Percentiles rank a stretch among this genome's conserved stretches.
Evolutionary conservation across 2,797 vertebrate species (phyloP).

Genomic region (Siniperca obscura): DNA sequence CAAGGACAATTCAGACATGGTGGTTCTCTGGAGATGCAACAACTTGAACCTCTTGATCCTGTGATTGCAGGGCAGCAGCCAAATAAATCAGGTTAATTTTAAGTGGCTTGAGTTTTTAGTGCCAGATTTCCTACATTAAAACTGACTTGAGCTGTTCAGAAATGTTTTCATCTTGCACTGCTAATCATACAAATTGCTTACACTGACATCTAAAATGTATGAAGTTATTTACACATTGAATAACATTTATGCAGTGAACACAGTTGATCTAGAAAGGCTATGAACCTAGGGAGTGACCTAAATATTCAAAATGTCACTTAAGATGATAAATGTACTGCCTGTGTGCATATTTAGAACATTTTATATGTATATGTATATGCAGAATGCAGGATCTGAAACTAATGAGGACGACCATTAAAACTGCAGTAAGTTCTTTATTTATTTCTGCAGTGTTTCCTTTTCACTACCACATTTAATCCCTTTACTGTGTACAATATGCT

Average conservation of each 20-base stretch:
- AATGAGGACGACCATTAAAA: constrained; percentile 13
- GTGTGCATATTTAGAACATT: neutral
- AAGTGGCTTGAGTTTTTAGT: neutral
- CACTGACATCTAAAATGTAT: constrained; percentile 27
- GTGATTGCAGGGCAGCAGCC: neutral
- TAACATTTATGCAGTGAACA: neutral
- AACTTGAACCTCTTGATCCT: neutral
- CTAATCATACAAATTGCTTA: constrained; percentile 5
- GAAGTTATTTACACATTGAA: constrained; percentile 10
- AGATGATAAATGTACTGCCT: neutral
- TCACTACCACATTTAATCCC: constrained; percentile 11
- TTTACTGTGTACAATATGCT: constrained; percentile 29
- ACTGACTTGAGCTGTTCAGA: constrained; percentile 13
- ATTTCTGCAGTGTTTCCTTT: constrained; percentile 38
- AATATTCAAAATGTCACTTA: constrained; percentile 9
- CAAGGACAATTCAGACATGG: neutral
- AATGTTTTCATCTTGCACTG: constrained; percentile 9
- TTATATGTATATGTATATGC: no score
- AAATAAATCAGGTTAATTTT: constrained; percentile 32
- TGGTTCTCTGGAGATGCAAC: constrained; percentile 1
- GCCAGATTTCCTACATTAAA: constrained; percentile 9
- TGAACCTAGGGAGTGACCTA: neutral
- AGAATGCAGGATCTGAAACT: constrained; percentile 6
- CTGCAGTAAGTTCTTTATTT: neutral
- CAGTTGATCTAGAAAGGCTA: neutral